phyloP scores from a whole-genome alignment of 2,888 invertebrate genomes.

The Synanthedon formicaeformis region DNA sequence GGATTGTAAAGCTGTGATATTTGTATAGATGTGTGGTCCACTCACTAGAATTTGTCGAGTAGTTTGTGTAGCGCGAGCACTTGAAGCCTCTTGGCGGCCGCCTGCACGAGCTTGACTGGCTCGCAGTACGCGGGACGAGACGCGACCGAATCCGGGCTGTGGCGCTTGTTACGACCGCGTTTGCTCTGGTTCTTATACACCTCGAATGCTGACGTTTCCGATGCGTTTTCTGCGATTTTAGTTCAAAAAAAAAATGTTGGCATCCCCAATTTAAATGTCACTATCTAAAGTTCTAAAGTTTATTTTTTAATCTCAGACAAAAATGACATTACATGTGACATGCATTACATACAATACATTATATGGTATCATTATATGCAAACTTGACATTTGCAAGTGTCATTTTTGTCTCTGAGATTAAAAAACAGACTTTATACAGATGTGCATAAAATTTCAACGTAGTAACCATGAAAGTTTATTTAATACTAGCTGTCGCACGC shows the following conservation, averaged over 20 bases:
- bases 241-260: not conserved
- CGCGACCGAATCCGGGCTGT: conserved; percentile 23
- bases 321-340: too few relatives aligned
- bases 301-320: too few relatives aligned
- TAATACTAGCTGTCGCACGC: too few relatives aligned
- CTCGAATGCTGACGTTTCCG: conserved; percentile 64
- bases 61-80: conserved; percentile 60
- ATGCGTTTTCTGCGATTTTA: conserved; percentile 33
- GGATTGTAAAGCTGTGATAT: too few relatives aligned
- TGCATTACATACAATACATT: too few relatives aligned
- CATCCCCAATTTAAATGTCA: too few relatives aligned
- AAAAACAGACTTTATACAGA: too few relatives aligned
- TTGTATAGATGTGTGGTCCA: not conserved
- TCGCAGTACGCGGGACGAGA: conserved; percentile 40
- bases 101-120: conserved; percentile 69
- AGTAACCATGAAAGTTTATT: not conserved
- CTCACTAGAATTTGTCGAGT: conserved; percentile 61
- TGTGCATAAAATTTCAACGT: not conserved
- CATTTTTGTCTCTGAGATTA: too few relatives aligned
- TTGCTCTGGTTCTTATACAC: conserved; percentile 39
- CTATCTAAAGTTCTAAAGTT: too few relatives aligned
- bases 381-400: too few relatives aligned
- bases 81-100: conserved; percentile 66
- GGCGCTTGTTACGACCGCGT: conserved; percentile 24
- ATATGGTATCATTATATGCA: too few relatives aligned